Percentiles rank a stretch among this genome's conserved stretches.
These are phyloP conservation scores for Drosophila nr. perissopoda DNA, from an alignment of 2,888 invertebrate species.

Conservation along the genomic window DNA sequence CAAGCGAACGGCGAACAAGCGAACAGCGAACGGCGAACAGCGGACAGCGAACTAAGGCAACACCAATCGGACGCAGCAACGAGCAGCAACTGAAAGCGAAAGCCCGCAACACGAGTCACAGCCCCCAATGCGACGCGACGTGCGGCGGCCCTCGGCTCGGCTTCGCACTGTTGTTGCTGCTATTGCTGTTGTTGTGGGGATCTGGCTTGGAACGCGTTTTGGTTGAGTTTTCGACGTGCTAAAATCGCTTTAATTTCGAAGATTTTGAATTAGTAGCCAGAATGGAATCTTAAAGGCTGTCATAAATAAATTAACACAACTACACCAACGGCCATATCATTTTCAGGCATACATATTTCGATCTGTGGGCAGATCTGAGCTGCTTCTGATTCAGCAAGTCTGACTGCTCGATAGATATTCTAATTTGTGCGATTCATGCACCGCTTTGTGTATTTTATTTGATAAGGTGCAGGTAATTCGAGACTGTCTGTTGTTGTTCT, in stretches of 20 bases:
- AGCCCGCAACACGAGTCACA: constrained; percentile 65
- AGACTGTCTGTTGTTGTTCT: constrained; percentile 4
- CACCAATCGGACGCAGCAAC: constrained; percentile 82
- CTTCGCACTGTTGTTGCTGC: constrained; percentile 29
- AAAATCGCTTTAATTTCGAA: constrained; percentile 70
- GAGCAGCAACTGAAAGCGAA: constrained; percentile 83
- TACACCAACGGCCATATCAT: background rate
- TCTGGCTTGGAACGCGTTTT: constrained; percentile 70
- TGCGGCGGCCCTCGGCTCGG: constrained; percentile 49
- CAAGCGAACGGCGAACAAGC: constrained; percentile 30
- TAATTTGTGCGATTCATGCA: constrained; percentile 65
- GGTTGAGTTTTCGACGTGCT: constrained; percentile 57
- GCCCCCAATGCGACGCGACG: constrained; percentile 49
- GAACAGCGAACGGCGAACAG: constrained; percentile 37
- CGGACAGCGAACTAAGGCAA: constrained; percentile 53
- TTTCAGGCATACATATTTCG: background rate
- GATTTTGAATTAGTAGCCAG: constrained; percentile 45
- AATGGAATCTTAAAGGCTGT: constrained; percentile 45
- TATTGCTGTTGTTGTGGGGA: constrained; percentile 24
- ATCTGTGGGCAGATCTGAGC: constrained; percentile 21
- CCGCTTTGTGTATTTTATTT: constrained; percentile 66
- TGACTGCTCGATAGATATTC: constrained; percentile 62
- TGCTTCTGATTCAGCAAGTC: constrained; percentile 12
- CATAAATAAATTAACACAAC: constrained; percentile 14
- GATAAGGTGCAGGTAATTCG: constrained; percentile 78